phyloP scores from a whole-genome alignment of 2,113 vertebrate species.

The Trachemys scripta region DNA sequence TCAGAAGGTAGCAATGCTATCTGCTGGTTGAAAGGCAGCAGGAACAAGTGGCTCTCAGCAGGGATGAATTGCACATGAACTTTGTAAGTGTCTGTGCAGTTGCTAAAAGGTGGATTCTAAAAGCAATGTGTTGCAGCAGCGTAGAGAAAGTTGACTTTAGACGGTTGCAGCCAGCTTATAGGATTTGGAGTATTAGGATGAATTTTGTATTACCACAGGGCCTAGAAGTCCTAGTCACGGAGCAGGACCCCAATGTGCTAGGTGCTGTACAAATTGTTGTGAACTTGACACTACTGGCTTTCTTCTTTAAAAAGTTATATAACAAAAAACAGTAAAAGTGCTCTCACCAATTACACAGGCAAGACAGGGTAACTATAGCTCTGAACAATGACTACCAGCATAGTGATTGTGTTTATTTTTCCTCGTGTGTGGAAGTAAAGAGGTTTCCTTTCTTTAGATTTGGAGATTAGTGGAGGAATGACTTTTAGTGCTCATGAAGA shows the following conservation, averaged over 20 bases:
- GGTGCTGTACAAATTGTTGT: background rate
- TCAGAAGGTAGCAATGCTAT: background rate
- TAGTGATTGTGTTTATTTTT: background rate
- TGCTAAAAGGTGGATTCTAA: background rate
- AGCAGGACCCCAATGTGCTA: background rate
- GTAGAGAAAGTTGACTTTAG: background rate
- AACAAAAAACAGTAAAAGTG: background rate
- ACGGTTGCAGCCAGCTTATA: background rate
- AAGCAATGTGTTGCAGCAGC: background rate
- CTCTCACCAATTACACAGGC: background rate
- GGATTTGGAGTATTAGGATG: background rate
- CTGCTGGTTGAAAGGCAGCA: background rate
- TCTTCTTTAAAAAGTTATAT: background rate
- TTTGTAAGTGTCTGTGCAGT: background rate
- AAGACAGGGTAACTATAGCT: background rate
- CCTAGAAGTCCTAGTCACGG: no score
- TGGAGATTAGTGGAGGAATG: background rate
- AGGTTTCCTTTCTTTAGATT: background rate
- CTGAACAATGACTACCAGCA: background rate
- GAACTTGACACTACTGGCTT: background rate
- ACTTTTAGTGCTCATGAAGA: background rate
- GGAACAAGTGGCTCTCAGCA: background rate
- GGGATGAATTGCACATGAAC: background rate
- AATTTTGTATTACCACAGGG: no score
- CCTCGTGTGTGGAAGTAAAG: background rate